Percentiles rank a stretch among this genome's conserved stretches.
These are phyloP conservation scores for Loxodonta africana DNA, from an alignment of 2,113 vertebrate species.

Conservation along the genomic window DNA sequence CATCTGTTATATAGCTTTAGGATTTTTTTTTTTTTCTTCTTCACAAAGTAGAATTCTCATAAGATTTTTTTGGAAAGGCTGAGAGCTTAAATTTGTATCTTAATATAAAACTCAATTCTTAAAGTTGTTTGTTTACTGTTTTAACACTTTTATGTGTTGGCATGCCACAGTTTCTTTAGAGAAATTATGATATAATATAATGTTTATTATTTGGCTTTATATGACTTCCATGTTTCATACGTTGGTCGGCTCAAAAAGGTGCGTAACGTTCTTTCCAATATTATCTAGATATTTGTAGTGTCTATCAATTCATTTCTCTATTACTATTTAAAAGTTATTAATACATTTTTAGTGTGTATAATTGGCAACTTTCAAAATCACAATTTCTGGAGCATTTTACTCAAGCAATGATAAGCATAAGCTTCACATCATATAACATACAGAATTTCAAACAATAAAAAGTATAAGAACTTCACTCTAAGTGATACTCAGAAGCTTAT, in stretches of 20 bases:
- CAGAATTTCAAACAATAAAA: not conserved
- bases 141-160: not conserved
- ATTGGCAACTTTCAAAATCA: not conserved
- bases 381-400: not conserved
- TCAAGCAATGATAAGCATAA: not conserved
- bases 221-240: not conserved
- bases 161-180: not conserved
- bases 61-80: not conserved
- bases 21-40: not conserved
- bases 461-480: not conserved
- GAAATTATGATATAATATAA: not conserved
- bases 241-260: not conserved
- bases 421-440: not conserved
- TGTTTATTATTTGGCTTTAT: not conserved
- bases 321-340: not conserved
- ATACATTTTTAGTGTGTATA: not conserved
- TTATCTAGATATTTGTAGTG: not conserved
- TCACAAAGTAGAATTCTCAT: not conserved
- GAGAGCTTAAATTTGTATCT: not conserved
- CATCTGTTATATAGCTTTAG: not conserved
- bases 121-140: not conserved
- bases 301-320: not conserved
- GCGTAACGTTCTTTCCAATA: not conserved
- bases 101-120: not conserved
- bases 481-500: not conserved